Base-by-base conservation (phyloP, 2,797 vertebrate genomes). In the Poeciliopsis presidionis region DNA sequence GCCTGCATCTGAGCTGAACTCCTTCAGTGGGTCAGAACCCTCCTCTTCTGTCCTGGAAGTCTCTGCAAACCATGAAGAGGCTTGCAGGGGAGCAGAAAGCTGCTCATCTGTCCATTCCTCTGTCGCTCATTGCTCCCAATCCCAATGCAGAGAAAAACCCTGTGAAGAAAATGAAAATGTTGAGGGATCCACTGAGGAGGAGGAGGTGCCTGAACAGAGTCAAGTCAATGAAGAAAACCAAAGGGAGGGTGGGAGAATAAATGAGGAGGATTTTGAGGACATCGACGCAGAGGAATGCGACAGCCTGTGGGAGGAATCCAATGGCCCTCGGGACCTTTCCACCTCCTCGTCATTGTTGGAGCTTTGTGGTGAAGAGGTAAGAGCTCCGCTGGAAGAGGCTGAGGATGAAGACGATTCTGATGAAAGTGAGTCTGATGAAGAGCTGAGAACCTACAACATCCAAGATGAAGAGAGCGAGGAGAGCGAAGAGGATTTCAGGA, bases 361-460 rank as follows among this genome's bases (percentile, higher is more conserved):
- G 82, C 92, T 95, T 73, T 95, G 93, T 0, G 93, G 61, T n/a
- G 90, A 86, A 81, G 90, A 94, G 57, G 91, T 90, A 45, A 93
- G 92, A 18, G 95, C 95, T 36, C 95, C 96, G 0, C 93, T 96
- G 33, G 95, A 95, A 39, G 95, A 94, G 67, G 94, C 92, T 0
- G 95, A 94, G 33, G 97, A 97, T 28, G 97, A 98, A 55, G 97
- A 98, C 1, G 97, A 98, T 87, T 97, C 97, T 0, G 97, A 98
- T 25, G 98, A 99, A 91, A 99, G 97, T 0, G 98, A 99, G 87
- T 99, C 97, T 0, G 98, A 99, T 0, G 98, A 99, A 87, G 98
- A 99, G 87, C 93, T 98, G 61, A 94, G 97, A 85, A 97, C 96
- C 88, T 98, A 99, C 94, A 98, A 96, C 90, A 92, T 98, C 89